Conservation (phyloP, 1,140 invertebrate genomes). For the Rhynchophorus ferrugineus region DNA sequence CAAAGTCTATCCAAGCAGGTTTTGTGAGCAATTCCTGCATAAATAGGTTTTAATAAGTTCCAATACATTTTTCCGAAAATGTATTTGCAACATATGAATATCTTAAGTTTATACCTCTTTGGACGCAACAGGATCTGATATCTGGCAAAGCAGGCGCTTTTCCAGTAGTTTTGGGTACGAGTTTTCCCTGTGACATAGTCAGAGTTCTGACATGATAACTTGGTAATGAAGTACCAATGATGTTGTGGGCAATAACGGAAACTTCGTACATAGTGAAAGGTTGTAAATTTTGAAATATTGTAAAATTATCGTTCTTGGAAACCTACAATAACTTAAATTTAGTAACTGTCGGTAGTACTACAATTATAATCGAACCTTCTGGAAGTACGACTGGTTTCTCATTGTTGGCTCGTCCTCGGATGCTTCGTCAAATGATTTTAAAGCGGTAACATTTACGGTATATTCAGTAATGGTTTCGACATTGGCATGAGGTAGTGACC, state of each 20-base stretch:
- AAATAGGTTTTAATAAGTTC: background rate
- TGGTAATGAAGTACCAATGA: slow-evolving; percentile 65
- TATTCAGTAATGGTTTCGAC: slow-evolving; percentile 58
- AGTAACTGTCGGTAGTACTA: background rate
- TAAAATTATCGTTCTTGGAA: slow-evolving; percentile 47
- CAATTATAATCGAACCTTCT: background rate
- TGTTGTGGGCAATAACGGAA: slow-evolving; percentile 61
- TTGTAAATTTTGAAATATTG: slow-evolving; percentile 51
- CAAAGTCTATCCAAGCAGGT: slow-evolving; percentile 71
- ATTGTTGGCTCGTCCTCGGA: slow-evolving; percentile 40
- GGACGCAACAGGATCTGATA: slow-evolving; percentile 60
- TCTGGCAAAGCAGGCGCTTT: slow-evolving; percentile 58
- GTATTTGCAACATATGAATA: background rate
- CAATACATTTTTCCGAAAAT: background rate
- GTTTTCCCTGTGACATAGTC: slow-evolving; percentile 54
- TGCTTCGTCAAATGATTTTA: slow-evolving; percentile 57
- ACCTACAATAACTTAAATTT: slow-evolving; percentile 43
- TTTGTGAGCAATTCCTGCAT: slow-evolving; percentile 54
- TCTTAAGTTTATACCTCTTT: slow-evolving; percentile 41
- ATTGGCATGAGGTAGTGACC: slow-evolving; percentile 56
- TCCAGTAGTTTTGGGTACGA: slow-evolving; percentile 46
- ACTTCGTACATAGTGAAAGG: slow-evolving; percentile 79
- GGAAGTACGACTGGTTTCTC: background rate
- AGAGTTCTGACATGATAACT: slow-evolving; percentile 60
- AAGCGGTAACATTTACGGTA: slow-evolving; percentile 61